Percentiles rank a stretch among this genome's conserved stretches.
phyloP scores from a whole-genome alignment of 2,888 invertebrate species.

The Mesopsocus fuscifrons region DNA sequence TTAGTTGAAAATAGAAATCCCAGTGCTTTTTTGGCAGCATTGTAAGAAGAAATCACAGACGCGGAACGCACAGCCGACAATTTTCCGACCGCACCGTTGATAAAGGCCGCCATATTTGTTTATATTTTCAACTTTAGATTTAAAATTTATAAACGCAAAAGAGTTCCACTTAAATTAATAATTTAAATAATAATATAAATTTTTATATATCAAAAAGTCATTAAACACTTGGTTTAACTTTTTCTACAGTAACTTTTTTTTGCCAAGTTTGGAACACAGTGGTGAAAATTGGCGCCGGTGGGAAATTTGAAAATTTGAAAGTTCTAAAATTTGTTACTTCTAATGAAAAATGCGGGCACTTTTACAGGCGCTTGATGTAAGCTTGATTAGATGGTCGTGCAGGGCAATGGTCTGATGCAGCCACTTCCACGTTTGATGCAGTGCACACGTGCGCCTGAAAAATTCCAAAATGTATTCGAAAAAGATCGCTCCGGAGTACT shows the following conservation, averaged over 20 bases:
- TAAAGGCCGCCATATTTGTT: background rate
- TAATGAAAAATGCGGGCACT: background rate
- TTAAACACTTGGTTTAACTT: background rate
- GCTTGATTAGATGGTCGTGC: conserved; percentile 60
- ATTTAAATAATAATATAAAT: too few relatives aligned
- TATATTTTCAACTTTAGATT: too few relatives aligned
- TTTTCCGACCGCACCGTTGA: background rate
- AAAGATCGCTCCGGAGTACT: too few relatives aligned
- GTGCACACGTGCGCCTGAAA: conserved; percentile 48
- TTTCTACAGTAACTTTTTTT: background rate
- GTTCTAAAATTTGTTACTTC: conserved; percentile 4
- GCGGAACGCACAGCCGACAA: background rate
- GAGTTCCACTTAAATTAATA: too few relatives aligned
- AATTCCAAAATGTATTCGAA: too few relatives aligned
- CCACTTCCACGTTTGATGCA: conserved; percentile 92
- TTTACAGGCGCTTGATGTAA: conserved; percentile 14
- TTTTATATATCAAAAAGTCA: too few relatives aligned
- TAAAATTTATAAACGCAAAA: too few relatives aligned
- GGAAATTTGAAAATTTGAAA: background rate
- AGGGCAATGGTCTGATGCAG: conserved; percentile 75
- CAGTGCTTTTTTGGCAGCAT: background rate
- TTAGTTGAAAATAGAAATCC: background rate
- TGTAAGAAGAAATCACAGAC: too few relatives aligned
- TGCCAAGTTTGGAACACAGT: too few relatives aligned
- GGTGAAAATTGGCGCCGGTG: too few relatives aligned